Percentiles rank a stretch among this genome's conserved stretches.
Conservation (phyloP, 2,888 invertebrate species). For the Caenorhabditis sulstoni region DNA sequence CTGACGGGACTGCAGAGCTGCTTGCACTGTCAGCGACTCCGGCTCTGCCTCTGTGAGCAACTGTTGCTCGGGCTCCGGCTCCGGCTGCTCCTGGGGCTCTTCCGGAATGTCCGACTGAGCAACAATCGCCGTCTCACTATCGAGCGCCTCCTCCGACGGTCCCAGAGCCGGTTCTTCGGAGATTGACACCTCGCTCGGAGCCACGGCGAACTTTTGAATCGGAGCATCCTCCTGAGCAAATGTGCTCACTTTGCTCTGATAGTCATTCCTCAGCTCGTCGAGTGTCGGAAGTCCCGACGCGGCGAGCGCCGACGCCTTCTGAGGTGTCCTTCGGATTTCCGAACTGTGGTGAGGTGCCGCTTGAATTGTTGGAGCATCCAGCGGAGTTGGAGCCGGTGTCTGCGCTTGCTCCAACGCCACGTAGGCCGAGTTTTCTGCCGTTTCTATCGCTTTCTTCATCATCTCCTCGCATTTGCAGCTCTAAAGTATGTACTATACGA, state of each 20-base stretch:
- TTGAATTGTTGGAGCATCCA: constrained; percentile 4
- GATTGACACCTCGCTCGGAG: constrained; percentile 38
- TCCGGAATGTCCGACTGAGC: background rate
- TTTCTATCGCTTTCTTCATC: constrained; percentile 42
- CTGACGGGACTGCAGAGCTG: background rate
- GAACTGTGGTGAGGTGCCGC: background rate
- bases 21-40: background rate
- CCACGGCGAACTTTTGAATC: constrained; percentile 43
- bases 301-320: constrained; percentile 31
- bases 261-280: constrained; percentile 29
- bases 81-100: background rate
- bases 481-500: too few relatives aligned
- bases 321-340: constrained; percentile 35
- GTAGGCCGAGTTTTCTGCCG: constrained; percentile 48
- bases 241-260: constrained; percentile 23
- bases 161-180: constrained; percentile 22
- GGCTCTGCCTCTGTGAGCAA: constrained; percentile 7
- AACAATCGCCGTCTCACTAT: too few relatives aligned
- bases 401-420: constrained; percentile 34
- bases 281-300: constrained; percentile 28
- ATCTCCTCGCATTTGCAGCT: constrained; percentile 50
- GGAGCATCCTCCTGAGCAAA: constrained; percentile 24
- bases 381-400: background rate
- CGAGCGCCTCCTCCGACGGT: background rate
- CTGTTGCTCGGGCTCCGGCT: too few relatives aligned